Conservation (phyloP, 1,140 invertebrate genomes). For the Neodiprion pinetum region DNA sequence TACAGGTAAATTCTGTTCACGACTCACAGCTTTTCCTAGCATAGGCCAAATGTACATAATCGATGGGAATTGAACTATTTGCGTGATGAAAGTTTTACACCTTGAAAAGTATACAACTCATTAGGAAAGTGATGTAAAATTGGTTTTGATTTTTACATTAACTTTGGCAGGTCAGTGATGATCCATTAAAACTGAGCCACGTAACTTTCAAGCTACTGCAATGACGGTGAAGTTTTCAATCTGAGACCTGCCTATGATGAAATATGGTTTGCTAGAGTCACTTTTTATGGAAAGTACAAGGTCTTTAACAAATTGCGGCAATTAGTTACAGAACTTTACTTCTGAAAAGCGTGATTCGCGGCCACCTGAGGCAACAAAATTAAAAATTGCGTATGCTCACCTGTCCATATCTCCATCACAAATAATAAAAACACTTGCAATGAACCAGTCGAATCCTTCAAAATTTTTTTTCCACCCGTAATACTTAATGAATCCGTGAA, state of each 20-base stretch:
- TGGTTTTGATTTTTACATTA: too few species aligned
- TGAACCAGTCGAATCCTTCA: slow-evolving; percentile 56
- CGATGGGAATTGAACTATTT: slow-evolving; percentile 53
- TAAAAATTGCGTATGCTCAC: slow-evolving; percentile 39
- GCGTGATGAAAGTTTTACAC: slow-evolving; percentile 49
- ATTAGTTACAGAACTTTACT: not conserved
- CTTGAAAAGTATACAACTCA: slow-evolving; percentile 32
- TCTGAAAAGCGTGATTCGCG: slow-evolving; percentile 47
- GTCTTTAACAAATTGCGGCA: not conserved
- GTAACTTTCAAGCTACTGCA: slow-evolving; percentile 30
- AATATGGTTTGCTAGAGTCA: slow-evolving; percentile 54
- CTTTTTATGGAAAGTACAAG: slow-evolving; percentile 7
- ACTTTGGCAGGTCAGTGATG: not conserved
- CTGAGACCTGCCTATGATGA: slow-evolving; percentile 60
- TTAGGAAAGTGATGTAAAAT: too few species aligned
- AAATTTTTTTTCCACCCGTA: slow-evolving; percentile 38
- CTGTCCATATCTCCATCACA: slow-evolving; percentile 50
- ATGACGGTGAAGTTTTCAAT: slow-evolving; percentile 60
- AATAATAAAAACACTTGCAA: slow-evolving; percentile 53
- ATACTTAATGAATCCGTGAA: slow-evolving; percentile 51
- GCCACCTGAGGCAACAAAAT: slow-evolving; percentile 48
- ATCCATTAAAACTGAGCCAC: slow-evolving; percentile 30
- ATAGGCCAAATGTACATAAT: slow-evolving; percentile 51
- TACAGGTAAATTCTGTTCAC: slow-evolving; percentile 42
- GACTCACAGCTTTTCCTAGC: slow-evolving; percentile 44